Evolutionary conservation across 2,888 invertebrate genomes (phyloP), one percentile per base, ranked within the genome.

Genomic region (Acanthosepion pharaonis): DNA sequence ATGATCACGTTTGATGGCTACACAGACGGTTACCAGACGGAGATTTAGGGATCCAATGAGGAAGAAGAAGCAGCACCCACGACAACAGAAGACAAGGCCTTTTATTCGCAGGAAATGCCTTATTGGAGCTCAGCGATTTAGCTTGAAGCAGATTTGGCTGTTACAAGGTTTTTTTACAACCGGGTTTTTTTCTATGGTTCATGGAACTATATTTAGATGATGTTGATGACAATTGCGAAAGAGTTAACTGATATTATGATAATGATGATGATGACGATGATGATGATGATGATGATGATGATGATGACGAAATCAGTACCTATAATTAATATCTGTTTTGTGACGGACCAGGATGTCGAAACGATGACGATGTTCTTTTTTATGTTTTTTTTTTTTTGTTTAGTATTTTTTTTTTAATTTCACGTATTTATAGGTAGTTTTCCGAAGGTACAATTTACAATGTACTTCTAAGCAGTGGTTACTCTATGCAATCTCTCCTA

Each of bases 11-110:
- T 93, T 93, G 93, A 93, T 93, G 93, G 93, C 28, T 93, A 93
- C 93, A 93, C 93, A 93, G 93, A 93, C 93, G 93, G 93, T 93
- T 93, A 93, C 93, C 93, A 93, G 93, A 93, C 93, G 93, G 93
- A 93, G 93, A 93, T 93, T 53, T 93, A 93, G 93, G 93, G 93
- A 93, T 93, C 93, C 93, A 93, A 28, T 93, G 93, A 93, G 49
- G 93, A 93, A 53, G 93, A 93, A 53, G 93, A 93, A 33, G 93
- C 93, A 93, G 93, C 93, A 93, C 93, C 93, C 93, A 93, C 93
- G 93, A 93, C 93, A 93, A 93, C 93, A 93, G 93, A 93, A 93
- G 53, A 93, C 93, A 93, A 93, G 93, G 93, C 93, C 53, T 93
- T 93, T 93, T 93, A 93, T 93, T 93, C 93, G 93, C 93, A 49